Evolutionary conservation across 2,113 vertebrate genomes (phyloP), one percentile per base, ranked within the genome.

Genomic region (Macrotus californicus): DNA sequence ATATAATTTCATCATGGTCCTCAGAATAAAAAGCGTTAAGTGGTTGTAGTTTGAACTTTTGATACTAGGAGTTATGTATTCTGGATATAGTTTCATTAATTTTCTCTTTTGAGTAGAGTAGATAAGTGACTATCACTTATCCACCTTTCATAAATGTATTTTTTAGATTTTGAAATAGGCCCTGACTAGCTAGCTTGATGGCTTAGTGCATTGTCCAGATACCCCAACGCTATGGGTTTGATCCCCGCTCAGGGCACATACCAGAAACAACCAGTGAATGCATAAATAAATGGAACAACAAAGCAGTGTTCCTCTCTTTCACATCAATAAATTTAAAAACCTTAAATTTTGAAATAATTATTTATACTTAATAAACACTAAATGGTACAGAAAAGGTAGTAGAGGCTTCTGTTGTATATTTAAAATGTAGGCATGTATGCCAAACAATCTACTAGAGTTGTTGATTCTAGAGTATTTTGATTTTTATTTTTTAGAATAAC

Each of bases 41-140:
- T 87, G 81, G 21, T 95, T 75, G 39, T 67, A 89, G 81, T 93
- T 84, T 96, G 36, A 96, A 21, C 50, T 85, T 94, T 96, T 94
- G 46, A 93, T 96, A 83, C 48, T 91, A 96, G 69, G 36, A 29
- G 87, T 96, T 81, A 93, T 0, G 0, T 91, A 79, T 70, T 50
- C 16, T 69, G 81, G 6, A 6, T 96, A 56, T 70, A 85, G 21
- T 66, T 89, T 36, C 70, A 16, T 83, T 83, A 84, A 93, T 36
- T 67, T 96, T 95, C 94, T 87, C 43, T 11, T 77, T 77, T 39
- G 12, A 64, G 14, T 91, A 52, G n/a, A 16, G 64, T 84, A 84
- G 48, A 61, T 94, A 87, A 91, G 41, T 90, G 48, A 87, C 7
- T 91, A 50, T 11, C 4, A 93, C 64, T 84, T 80, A 69, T 9